These are phyloP conservation scores for Thaumatotibia leucotreta DNA, from an alignment of 1,140 invertebrate genomes.

Conservation along the genomic window DNA sequence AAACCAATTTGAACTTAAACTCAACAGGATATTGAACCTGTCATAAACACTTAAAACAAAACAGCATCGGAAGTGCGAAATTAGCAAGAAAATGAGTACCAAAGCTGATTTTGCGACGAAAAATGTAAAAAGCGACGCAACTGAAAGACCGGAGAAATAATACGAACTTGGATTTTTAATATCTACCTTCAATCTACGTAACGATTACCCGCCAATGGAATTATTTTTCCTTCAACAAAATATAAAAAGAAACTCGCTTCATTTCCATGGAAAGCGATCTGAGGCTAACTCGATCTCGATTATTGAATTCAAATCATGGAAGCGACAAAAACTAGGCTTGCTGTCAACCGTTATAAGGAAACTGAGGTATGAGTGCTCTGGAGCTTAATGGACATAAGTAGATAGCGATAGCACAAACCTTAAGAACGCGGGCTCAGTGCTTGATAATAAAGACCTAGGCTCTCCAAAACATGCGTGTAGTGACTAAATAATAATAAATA, in stretches of 20 bases:
- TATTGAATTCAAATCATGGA: slow-evolving; percentile 57
- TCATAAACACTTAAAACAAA: not conserved
- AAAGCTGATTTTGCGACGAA: not conserved
- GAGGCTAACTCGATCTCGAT: slow-evolving; percentile 33
- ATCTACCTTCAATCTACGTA: slow-evolving; percentile 39
- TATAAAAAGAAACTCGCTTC: slow-evolving; percentile 42
- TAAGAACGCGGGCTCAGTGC: too few relatives aligned
- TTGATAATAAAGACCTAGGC: too few relatives aligned
- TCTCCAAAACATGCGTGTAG: too few relatives aligned
- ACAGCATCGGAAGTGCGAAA: not conserved
- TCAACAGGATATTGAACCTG: not conserved
- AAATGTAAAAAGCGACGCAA: slow-evolving; percentile 17
- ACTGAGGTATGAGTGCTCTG: not conserved
- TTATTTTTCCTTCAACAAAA: slow-evolving; percentile 43
- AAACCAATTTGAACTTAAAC: too few relatives aligned
- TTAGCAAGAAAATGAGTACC: not conserved
- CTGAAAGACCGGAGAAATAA: slow-evolving; percentile 17
- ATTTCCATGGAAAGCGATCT: slow-evolving; percentile 61
- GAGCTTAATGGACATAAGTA: not conserved
- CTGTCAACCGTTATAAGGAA: not conserved
- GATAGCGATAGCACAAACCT: too few relatives aligned
- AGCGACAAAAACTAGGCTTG: slow-evolving; percentile 31
- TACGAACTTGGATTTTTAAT: slow-evolving; percentile 36
- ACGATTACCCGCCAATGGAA: slow-evolving; percentile 43
- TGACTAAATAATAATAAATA: too few relatives aligned